Base-by-base conservation (phyloP, 2,888 invertebrate species). In the Ennomos erosarius region DNA sequence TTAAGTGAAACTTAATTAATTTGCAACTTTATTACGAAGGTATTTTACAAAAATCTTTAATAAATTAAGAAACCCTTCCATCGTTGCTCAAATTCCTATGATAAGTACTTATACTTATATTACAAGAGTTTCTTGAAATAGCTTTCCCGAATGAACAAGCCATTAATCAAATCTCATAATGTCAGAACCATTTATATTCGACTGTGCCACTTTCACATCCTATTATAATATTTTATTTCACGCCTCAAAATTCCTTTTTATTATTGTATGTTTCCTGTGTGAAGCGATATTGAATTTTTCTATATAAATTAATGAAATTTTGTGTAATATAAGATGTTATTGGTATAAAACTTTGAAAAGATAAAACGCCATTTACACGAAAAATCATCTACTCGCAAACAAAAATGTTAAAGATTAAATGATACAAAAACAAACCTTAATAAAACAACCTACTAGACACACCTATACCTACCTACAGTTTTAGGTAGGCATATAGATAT, bases 81-180 rank as follows among this genome's bases (percentile, higher is more conserved):
- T 6, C 26, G 6, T 26, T 26, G 26, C 5, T 26, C 6, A 26
- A 26, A 26, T 26, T 4, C 6, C 26, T 26, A 26, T 26, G 6
- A 26, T 26, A 26, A 26, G 43, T 44, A 54, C 16, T 12, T 43
- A 51, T 59, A 61, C 43, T 64, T 69, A 68, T 69, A 74, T 72
- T 68, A 74, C 75, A 69, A 71, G 59, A 68, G 69, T 68, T 63
- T 68, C 64, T 65, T 69, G 63, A 70, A 76, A 78, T 76, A 71
- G 73, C 73, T 75, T 72, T 68, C 76, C 65, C 65, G 73, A 78
- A 78, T 72, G 74, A 76, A 74, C 70, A 67, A 26, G 64, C 64
- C 75, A 82, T 84, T 82, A 81, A 84, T 84, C 84, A 82, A 80
- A 82, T 75, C 76, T 75, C 73, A 79, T 62, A 81, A 80, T 69